Conservation (phyloP, 2,113 vertebrate genomes). For the Lagopus leucura region DNA sequence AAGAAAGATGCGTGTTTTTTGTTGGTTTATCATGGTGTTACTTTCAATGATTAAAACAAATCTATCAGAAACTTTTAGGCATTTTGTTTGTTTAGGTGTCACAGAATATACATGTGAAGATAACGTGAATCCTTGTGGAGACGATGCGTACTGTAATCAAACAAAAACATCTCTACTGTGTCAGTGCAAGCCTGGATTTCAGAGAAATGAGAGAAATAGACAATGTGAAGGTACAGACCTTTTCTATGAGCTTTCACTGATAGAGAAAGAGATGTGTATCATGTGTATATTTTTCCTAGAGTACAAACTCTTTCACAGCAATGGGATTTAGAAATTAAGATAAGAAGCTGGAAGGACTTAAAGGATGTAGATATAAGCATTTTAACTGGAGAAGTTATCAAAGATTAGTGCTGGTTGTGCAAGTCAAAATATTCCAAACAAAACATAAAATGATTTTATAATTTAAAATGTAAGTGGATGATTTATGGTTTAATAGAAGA, state of each 20-base stretch:
- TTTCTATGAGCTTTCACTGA: slow-evolving; percentile 10
- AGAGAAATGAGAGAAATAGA: slow-evolving; percentile 87
- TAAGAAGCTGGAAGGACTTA: neutral
- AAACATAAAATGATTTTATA: neutral
- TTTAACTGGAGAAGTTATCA: neutral
- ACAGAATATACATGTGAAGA: slow-evolving; percentile 88
- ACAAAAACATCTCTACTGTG: slow-evolving; percentile 88
- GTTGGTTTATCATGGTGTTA: neutral
- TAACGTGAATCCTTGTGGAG: slow-evolving; percentile 92
- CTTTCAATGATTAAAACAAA: neutral
- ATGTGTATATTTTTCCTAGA: neutral
- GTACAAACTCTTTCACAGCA: neutral
- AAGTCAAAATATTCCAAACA: neutral
- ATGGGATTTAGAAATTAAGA: neutral
- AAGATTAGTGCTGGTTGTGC: neutral
- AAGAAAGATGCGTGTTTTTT: neutral
- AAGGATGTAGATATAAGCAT: neutral
- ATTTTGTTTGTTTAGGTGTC: slow-evolving; percentile 76
- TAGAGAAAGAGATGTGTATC: neutral
- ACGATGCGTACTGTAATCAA: slow-evolving; percentile 94
- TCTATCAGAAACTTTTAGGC: neutral
- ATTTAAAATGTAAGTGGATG: neutral
- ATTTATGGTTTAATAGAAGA: neutral
- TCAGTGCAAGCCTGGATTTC: slow-evolving; percentile 93
- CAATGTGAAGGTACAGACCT: slow-evolving; percentile 90